These are phyloP conservation scores for Drosophila sproati DNA, from an alignment of 1,140 invertebrate species.

Conservation along the genomic window DNA sequence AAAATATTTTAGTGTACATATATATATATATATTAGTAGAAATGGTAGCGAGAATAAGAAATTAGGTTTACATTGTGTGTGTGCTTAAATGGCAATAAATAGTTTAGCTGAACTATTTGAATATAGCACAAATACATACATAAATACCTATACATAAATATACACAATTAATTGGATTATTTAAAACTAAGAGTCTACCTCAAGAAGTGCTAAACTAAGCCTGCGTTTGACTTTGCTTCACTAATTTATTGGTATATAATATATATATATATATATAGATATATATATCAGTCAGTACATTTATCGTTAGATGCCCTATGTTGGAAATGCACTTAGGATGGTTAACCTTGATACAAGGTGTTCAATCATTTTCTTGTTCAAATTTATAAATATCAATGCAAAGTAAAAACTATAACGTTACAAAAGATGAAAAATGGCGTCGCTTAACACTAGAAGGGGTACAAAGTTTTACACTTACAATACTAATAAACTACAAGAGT, in stretches of 20 bases:
- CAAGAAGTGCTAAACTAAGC: slow-evolving; percentile 11
- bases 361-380: slow-evolving; percentile 34
- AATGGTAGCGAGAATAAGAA: slow-evolving; percentile 37
- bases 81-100: slow-evolving; percentile 78
- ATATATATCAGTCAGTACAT: slow-evolving; percentile 56
- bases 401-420: slow-evolving; percentile 49
- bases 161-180: slow-evolving; percentile 24
- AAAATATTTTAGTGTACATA: neutral
- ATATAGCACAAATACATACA: slow-evolving; percentile 76
- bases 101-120: slow-evolving; percentile 59
- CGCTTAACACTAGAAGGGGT: slow-evolving; percentile 49
- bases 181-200: slow-evolving; percentile 8
- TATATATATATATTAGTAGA: slow-evolving; percentile 6
- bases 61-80: slow-evolving; percentile 62
- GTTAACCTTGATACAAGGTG: slow-evolving; percentile 84
- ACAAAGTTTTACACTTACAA: slow-evolving; percentile 39
- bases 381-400: slow-evolving; percentile 35
- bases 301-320: slow-evolving; percentile 24
- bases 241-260: slow-evolving; percentile 26
- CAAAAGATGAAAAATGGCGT: slow-evolving; percentile 69
- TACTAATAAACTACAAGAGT: slow-evolving; percentile 18
- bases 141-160: slow-evolving; percentile 38
- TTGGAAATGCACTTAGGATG: slow-evolving; percentile 65
- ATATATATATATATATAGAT: slow-evolving; percentile 43
- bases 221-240: slow-evolving; percentile 5